These are phyloP conservation scores for Adela reaumurella DNA, from an alignment of 2,888 invertebrate species.

Conservation along the genomic window DNA sequence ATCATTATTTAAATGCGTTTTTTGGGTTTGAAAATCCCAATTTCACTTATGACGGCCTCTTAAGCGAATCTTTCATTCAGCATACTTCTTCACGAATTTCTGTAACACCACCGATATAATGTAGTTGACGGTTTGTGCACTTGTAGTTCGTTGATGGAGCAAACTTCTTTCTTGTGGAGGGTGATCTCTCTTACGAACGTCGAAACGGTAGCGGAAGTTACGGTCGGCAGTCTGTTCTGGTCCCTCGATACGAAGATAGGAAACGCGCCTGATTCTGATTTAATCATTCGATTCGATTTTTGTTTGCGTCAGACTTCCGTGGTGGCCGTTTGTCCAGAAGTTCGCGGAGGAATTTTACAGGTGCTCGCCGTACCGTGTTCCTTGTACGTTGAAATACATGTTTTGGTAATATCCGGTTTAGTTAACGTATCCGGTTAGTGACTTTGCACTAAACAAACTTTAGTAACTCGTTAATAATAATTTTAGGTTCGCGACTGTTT, in stretches of 20 bases:
- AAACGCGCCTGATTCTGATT: neutral
- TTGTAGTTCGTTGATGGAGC: too few species aligned
- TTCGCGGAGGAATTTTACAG: neutral
- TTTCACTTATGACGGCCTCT: too few species aligned
- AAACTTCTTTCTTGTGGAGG: neutral
- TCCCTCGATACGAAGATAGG: neutral
- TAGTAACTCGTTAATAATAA: neutral
- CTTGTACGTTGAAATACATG: neutral
- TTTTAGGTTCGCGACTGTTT: neutral
- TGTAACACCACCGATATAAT: too few species aligned
- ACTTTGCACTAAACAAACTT: neutral
- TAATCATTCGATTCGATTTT: neutral
- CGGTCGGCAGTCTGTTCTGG: neutral
- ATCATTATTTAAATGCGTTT: too few species aligned
- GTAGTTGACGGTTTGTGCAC: too few species aligned
- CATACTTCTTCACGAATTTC: too few species aligned
- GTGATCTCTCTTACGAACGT: neutral
- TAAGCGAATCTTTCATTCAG: too few species aligned
- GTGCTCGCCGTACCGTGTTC: neutral
- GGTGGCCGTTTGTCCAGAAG: neutral
- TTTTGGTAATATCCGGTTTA: neutral
- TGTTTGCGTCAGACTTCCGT: neutral
- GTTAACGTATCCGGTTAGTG: neutral
- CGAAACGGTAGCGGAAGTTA: neutral
- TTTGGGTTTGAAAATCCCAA: too few species aligned